Evolutionary conservation across 2,113 vertebrate genomes (phyloP), one percentile per base, ranked within the genome.

Genomic region (Smithornis capensis): DNA sequence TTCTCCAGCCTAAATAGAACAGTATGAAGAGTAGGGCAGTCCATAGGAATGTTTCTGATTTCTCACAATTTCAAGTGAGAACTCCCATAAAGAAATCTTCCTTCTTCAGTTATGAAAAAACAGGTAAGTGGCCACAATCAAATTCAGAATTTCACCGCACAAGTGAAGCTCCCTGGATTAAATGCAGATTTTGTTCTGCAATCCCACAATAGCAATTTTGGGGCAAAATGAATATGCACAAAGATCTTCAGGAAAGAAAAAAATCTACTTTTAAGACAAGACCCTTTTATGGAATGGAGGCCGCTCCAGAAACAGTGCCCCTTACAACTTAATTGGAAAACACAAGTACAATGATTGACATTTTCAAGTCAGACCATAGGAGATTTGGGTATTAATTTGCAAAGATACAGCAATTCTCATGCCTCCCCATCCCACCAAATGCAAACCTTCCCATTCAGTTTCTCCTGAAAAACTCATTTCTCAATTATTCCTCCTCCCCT

Each of bases 331-430:
- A 93, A 92, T 29, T 59, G 95, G 82, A 93, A 85, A 92, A 93
- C 79, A 91, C 90, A 92, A 96, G 84, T 42, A 95, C 31, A 19
- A 40, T 18, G 63, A 95, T 77, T 47, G 83, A 75, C 76, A 88
- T 96, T 96, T 97, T 96, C 83, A 94, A 94, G 52, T 95, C 38
- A 95, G 77, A 94, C 55, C 87, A 78, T 3, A 90, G 35, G 74
- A 96, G 84, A 95, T 47, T 79, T 1, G 16, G 94, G 67, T 64
- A 95, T 60, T 71, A 87, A 92, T 94, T 82, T 89, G 88, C 95
- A 97, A 83, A 92, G 74, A 69, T 81, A 92, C 50, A 95, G 83
- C 42, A 94, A 83, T 76, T 97, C 89, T 94, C 93, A 93, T 49
- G 83, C 93, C 93, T 96, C 85, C 62, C 65, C 78, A 86, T 93